Evolutionary conservation across 2,888 invertebrate genomes (phyloP), one percentile per base, ranked within the genome.

Genomic region (Pheosia gnoma): DNA sequence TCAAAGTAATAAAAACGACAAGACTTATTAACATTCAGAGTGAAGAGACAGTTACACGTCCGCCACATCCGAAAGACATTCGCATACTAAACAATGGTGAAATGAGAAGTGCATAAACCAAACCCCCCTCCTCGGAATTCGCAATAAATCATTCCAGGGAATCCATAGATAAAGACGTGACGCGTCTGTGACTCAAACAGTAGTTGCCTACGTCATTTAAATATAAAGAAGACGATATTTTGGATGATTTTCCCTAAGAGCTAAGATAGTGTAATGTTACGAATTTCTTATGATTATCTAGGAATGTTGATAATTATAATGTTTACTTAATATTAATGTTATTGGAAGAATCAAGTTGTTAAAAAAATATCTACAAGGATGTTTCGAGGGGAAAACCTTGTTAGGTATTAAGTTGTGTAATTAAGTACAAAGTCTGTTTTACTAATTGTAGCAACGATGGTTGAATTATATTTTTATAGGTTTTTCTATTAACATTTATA

Each of bases 121-220:
- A 80, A 75, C 65, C 75, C 67, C 67, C 47, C 39, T 39, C 38
- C 38, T 59, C 57, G 45, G 43, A 59, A 61, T 67, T 68, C 71
- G 70, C 74, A 74, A 83, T 80, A 82, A 78, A 77, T 81, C 77
- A 78, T 69, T 64, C 74, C 77, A 67, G 65, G 76, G 78, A 79
- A 79, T 79, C 79, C 74, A 65, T 71, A 79, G 86, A 85, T 86
- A 85, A 82, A 66, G 71, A 72, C 65, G 56, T 71, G 79, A 79
- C 74, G 72, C 72, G 65, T 62, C 67, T 67, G 77, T 87, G 83
- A 83, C 72, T 85, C 76, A 76, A 75, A 68, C 60, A 57, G 63
- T 57, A 67, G 57, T 52, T 37, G 36, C 61, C 57, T 53, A 62
- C 55, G 55, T 47, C 57, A 59, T 59, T 54, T 37, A 11, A 53